Base-by-base conservation (phyloP, 2,888 invertebrate species). In the Mycalesis mineus region DNA sequence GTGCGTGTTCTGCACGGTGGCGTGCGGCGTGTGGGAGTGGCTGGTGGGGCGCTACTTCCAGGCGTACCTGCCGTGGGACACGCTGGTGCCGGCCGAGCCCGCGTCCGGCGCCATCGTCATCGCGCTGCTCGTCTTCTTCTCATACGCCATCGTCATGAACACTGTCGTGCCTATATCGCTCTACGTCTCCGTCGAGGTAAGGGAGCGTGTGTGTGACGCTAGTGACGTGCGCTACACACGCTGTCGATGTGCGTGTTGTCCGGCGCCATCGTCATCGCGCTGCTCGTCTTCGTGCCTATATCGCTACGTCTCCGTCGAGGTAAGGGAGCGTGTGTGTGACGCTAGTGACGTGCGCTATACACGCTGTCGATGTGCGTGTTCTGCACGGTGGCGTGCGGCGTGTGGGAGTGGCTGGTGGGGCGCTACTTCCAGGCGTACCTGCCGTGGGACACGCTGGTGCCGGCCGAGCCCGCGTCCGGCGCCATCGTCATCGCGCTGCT, bases 131-230 rank as follows among this genome's bases (percentile, higher is more conserved):
- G 97, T 98, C 68, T 99, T 99, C 93, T 98, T 99, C 92, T 99
- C 99, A 37, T 99, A 99, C 90, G 97, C 98, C 78, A 99, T 99
- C 86, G 97, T 99, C 73, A 93, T 99, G 87, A 99, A 99, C 92
- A 99, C 99, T 75, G 98, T 99, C 77, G 99, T 99, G 92, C 99
- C 99, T 90, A 99, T 99, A 84, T 99, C 98, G 73, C 93, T 99
- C 65, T 99, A 99, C 91, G 98, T 99, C 78, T 95, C 95, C 78
- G 95, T 95, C 73, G 95, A 98, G 94, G 98, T 95, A 69, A 28
- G 11, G 37, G 11, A 17, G 17, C 41, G 22, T 17, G 41, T 0
- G 8, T 13, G 22, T 22, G 22, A 22, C 22, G 22, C 7, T 22
- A 28, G 44, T 36, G 33, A 14, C 28, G 62, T 65, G 91, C 91